Percentiles rank a stretch among this genome's conserved stretches.
phyloP scores from a whole-genome alignment of 2,797 vertebrate species.

The Lutjanus argentimaculatus region DNA sequence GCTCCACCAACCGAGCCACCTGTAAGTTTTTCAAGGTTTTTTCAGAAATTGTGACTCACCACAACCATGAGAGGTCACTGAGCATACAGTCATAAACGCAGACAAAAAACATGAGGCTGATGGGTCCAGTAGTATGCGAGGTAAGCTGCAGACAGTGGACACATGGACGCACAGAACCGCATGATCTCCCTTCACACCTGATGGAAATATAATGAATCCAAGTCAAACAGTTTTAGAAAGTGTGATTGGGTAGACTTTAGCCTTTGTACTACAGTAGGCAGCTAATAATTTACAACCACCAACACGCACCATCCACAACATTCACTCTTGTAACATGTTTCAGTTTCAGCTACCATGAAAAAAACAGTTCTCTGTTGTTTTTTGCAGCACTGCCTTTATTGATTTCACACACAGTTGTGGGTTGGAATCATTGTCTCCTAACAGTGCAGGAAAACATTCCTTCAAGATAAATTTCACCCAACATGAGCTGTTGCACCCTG shows the following conservation, averaged over 20 bases:
- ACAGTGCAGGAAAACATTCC: conserved; percentile 75
- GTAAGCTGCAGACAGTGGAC: too few relatives aligned
- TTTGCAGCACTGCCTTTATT: conserved; percentile 22
- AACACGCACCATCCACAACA: background rate
- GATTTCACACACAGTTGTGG: conserved; percentile 43
- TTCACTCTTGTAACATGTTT: conserved; percentile 5
- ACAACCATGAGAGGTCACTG: too few relatives aligned
- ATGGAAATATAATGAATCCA: background rate
- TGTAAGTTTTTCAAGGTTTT: too few relatives aligned
- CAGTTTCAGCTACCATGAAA: conserved; percentile 36
- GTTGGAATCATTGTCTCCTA: conserved; percentile 42
- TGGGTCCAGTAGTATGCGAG: too few relatives aligned
- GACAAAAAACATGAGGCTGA: too few relatives aligned
- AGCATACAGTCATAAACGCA: too few relatives aligned
- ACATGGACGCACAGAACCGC: too few relatives aligned
- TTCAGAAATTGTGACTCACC: too few relatives aligned
- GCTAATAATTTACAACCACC: conserved; percentile 9
- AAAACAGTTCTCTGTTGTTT: conserved; percentile 10
- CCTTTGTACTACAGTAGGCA: background rate
- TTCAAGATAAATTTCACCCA: conserved; percentile 79
- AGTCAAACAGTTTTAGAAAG: background rate
- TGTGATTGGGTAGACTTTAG: background rate
- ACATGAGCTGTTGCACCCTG: conserved; percentile 76
- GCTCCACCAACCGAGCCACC: too few relatives aligned
- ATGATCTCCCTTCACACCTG: too few relatives aligned